phyloP scores from a whole-genome alignment of 2,888 invertebrate genomes.

The Nymphalis c-album region DNA sequence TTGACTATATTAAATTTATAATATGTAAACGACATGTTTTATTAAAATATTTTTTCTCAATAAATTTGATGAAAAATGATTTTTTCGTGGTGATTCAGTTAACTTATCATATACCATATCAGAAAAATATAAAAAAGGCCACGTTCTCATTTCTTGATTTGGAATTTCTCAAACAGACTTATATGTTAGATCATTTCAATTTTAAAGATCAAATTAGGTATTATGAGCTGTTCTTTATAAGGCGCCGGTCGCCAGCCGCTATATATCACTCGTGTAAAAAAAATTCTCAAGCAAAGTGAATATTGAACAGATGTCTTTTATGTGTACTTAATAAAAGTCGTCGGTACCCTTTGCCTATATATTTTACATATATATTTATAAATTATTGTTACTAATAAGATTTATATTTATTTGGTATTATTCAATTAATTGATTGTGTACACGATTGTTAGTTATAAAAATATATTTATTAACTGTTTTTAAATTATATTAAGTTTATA shows the following conservation, averaged over 20 bases:
- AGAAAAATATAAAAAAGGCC: conserved; percentile 18
- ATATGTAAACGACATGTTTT: no score
- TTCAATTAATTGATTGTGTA: no score
- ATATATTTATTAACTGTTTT: no score
- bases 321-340: neutral
- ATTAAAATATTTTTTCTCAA: no score
- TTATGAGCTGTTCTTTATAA: conserved; percentile 22
- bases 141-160: conserved; percentile 25
- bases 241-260: conserved; percentile 7
- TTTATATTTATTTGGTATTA: no score
- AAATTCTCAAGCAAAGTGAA: neutral
- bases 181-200: conserved; percentile 19
- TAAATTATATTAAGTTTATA: no score
- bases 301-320: neutral
- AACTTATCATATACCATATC: neutral
- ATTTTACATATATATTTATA: no score
- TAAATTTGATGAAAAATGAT: neutral
- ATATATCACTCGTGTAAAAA: conserved; percentile 10
- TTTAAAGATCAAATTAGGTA: conserved; percentile 27
- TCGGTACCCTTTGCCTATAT: neutral
- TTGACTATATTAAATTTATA: no score
- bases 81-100: neutral
- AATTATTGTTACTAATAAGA: no score
- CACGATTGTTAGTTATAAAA: no score
- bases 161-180: conserved; percentile 17